Percentiles rank a stretch among this genome's conserved stretches.
These are phyloP conservation scores for Alloplasta piceator DNA, from an alignment of 2,888 invertebrate genomes.

Conservation along the genomic window DNA sequence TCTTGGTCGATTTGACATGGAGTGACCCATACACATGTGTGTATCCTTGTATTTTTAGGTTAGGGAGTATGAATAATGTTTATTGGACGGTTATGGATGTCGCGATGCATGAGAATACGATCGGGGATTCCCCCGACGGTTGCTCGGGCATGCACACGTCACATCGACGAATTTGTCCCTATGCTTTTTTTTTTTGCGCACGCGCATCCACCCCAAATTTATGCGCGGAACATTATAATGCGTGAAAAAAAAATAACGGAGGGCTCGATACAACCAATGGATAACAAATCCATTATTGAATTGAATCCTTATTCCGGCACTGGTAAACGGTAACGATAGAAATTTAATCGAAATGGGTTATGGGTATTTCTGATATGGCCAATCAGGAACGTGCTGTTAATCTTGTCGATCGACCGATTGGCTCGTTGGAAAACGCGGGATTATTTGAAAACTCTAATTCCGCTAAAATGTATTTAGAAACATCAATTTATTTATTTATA, in stretches of 20 bases:
- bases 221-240: conserved; percentile 1
- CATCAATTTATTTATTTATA: too few species aligned
- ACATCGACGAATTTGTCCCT: neutral
- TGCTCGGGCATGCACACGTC: neutral
- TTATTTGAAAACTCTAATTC: too few species aligned
- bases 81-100: conserved; percentile 31
- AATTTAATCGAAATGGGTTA: too few species aligned
- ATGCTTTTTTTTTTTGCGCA: neutral
- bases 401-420: too few species aligned
- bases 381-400: too few species aligned
- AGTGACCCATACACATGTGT: too few species aligned
- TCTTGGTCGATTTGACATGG: too few species aligned
- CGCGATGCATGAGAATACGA: conserved; percentile 36
- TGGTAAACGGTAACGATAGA: conserved; percentile 5
- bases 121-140: conserved; percentile 29
- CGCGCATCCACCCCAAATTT: neutral
- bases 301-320: neutral
- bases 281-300: conserved; percentile 22
- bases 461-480: too few species aligned
- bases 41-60: too few species aligned
- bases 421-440: too few species aligned
- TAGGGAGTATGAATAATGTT: conserved; percentile 39
- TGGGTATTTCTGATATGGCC: too few species aligned
- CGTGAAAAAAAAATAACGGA: neutral
- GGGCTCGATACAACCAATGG: neutral